These are phyloP conservation scores for Habroteleia sp. DNA, from an alignment of 2,888 invertebrate species.

Conservation along the genomic window DNA sequence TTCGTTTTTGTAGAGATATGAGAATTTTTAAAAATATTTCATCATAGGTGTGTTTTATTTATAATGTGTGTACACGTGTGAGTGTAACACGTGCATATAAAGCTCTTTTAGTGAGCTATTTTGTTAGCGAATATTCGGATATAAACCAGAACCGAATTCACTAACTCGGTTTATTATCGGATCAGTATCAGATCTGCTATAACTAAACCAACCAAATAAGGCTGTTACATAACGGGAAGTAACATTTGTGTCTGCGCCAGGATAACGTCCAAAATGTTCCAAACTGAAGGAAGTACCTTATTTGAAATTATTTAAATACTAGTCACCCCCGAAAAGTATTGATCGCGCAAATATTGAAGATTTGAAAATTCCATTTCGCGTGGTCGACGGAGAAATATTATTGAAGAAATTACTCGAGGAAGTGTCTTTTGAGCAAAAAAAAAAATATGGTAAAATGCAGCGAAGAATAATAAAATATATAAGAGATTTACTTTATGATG, in stretches of 20 bases:
- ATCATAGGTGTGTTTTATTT: too few relatives aligned
- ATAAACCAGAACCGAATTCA: constrained; percentile 51
- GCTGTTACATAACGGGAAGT: constrained; percentile 39
- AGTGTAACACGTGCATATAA: constrained; percentile 35
- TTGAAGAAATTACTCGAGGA: constrained; percentile 21
- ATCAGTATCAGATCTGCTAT: constrained; percentile 48
- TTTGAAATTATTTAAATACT: constrained; percentile 41
- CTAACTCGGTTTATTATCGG: constrained; percentile 57
- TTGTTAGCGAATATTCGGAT: constrained; percentile 44
- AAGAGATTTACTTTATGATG: too few relatives aligned
- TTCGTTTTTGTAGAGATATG: too few relatives aligned
- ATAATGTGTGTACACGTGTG: too few relatives aligned
- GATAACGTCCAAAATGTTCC: constrained; percentile 25
- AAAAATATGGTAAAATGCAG: neutral
- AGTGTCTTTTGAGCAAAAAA: too few relatives aligned
- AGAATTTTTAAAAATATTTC: too few relatives aligned
- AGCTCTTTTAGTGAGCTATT: constrained; percentile 45
- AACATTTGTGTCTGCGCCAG: constrained; percentile 21
- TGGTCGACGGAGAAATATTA: constrained; percentile 10
- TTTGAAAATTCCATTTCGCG: constrained; percentile 25
- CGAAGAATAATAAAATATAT: too few relatives aligned
- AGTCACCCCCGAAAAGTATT: constrained; percentile 22
- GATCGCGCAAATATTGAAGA: constrained; percentile 16
- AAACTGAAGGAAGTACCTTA: constrained; percentile 19
- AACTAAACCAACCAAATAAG: constrained; percentile 53